These are phyloP conservation scores for Aporophyla nigra DNA, from an alignment of 2,888 invertebrate species.

Conservation along the genomic window DNA sequence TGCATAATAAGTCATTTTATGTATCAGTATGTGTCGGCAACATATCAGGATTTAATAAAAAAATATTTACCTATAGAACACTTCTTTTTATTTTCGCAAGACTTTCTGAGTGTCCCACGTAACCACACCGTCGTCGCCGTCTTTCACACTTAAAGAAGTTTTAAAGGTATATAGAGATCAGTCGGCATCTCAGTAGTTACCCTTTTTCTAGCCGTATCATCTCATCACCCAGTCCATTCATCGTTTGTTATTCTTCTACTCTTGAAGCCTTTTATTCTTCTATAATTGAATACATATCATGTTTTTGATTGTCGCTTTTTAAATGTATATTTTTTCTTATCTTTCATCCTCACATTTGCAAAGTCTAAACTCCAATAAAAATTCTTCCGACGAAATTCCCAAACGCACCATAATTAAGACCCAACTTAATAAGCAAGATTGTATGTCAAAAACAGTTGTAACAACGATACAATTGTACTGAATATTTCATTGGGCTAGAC, in stretches of 20 bases:
- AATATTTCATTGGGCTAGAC: conserved; percentile 71
- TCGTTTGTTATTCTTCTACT: not conserved
- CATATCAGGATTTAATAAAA: no score
- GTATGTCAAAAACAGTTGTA: conserved; percentile 52
- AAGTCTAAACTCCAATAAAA: not conserved
- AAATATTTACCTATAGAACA: no score
- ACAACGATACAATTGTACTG: conserved; percentile 58
- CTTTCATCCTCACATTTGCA: not conserved
- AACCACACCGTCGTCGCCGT: no score
- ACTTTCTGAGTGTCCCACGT: no score
- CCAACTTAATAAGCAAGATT: conserved; percentile 37
- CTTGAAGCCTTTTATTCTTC: not conserved
- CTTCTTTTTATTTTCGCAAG: no score
- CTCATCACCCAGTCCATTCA: not conserved
- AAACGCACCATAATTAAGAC: not conserved
- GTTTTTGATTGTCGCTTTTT: not conserved
- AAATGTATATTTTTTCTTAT: not conserved
- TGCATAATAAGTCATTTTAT: no score
- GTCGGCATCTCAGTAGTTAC: not conserved
- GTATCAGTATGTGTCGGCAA: no score
- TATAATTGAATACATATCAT: not conserved
- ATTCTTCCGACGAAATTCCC: not conserved
- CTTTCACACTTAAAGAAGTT: not conserved
- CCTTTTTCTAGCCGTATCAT: not conserved
- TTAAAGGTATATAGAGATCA: not conserved